Evolutionary conservation across 2,888 invertebrate genomes (phyloP).

Genomic region (Agrypnus murinus): DNA sequence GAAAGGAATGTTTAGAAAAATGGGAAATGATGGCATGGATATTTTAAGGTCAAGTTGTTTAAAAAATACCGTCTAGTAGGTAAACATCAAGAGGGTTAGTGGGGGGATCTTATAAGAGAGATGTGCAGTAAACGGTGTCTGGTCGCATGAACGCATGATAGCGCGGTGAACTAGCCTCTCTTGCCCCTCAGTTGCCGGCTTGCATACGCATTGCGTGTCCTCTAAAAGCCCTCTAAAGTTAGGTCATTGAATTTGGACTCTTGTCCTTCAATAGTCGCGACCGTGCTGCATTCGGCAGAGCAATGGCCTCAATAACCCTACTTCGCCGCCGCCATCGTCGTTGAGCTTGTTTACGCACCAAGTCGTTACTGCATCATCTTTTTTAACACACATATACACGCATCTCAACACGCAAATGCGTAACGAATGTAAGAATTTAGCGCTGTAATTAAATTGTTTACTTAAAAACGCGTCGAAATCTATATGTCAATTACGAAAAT

Average conservation of each 20-base stretch:
- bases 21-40: neutral
- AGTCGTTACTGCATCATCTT: conserved; percentile 37
- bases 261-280: conserved; percentile 70
- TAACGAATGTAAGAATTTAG: conserved; percentile 45
- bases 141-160: conserved; percentile 41
- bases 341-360: conserved; percentile 47
- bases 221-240: conserved; percentile 72
- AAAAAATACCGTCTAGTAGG: conserved; percentile 20
- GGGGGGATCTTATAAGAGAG: conserved; percentile 31
- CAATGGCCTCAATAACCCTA: conserved; percentile 64
- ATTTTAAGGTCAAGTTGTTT: conserved; percentile 9
- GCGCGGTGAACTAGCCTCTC: conserved; percentile 39
- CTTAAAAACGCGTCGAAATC: conserved; percentile 31
- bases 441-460: conserved; percentile 46
- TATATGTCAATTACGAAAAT: conserved; percentile 37
- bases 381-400: too few species aligned
- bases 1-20: too few species aligned
- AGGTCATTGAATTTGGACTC: conserved; percentile 73
- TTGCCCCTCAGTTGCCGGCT: conserved; percentile 48
- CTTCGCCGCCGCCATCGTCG: conserved; percentile 58
- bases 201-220: conserved; percentile 70
- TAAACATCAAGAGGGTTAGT: conserved; percentile 12
- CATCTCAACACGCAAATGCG: conserved; percentile 41
- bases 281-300: conserved; percentile 68
- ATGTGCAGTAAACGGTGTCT: conserved; percentile 41